Evolutionary conservation across 1,140 invertebrate species (phyloP), one percentile per base, ranked within the genome.

Genomic region (Andrena cerasifolii): DNA sequence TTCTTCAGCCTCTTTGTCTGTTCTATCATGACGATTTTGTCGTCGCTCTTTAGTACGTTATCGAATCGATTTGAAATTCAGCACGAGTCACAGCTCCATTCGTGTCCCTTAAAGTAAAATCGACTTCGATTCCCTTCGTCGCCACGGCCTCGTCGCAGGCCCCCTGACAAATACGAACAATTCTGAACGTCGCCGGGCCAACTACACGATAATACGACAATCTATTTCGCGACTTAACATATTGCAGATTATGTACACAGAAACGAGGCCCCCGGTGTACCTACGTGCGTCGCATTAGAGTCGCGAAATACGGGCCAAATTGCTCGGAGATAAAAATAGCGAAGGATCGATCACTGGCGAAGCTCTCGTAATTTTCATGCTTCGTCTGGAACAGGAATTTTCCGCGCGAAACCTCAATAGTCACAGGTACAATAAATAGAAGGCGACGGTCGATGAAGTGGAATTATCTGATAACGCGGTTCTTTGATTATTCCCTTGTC

Each of bases 131-230:
- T 75, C 82, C 26, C 28, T 21, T 53, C 47, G 45, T 54, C 36
- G 45, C 62, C 28, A 53, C 65, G 67, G 43, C 61, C 62, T 70
- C 59, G 73, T 73, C 79, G 73, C 74, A 78, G n/a, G 81, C 73
- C 54, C 67, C 66, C 63, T 87, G 85, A 87, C 84, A 87, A 87
- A 87, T 87, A 86, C 82, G 84, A 74, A 87, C 85, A 86, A 87
- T 87, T 87, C 84, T 54, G 79, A 71, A 86, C 74, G 82, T 86
- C 84, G 79, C 49, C 74, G 26, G 75, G 71, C 75, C 82, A 78
- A 77, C 75, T 81, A 71, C 54, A 67, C 82, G 84, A 81, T 76
- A 79, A 78, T 82, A 79, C 73, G 76, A 82, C 82, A 79, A 86
- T 83, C 72, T 76, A 82, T 86, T 81, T 73, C 72, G 54, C 67